Evolutionary conservation across 2,113 vertebrate species (phyloP).

Genomic region (Porphyrio hochstetteri): DNA sequence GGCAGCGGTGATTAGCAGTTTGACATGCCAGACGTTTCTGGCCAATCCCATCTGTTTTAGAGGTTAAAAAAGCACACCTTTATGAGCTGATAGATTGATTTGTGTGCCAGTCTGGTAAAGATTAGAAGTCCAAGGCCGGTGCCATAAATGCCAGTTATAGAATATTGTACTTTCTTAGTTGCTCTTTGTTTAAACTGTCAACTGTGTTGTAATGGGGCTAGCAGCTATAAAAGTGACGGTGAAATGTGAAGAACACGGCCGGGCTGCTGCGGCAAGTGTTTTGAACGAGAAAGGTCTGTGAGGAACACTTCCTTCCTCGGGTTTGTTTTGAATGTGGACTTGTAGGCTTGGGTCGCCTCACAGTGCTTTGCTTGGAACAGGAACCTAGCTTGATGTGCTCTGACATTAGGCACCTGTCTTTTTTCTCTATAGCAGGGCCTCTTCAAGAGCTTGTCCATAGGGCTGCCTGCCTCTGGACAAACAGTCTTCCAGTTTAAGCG

Average conservation of each 20-base stretch:
- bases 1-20: slow-evolving; percentile 85
- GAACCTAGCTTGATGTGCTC: background rate
- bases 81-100: slow-evolving; percentile 97
- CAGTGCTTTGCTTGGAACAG: background rate
- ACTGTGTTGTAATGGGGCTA: slow-evolving; percentile 67
- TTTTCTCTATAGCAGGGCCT: background rate
- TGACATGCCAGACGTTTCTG: slow-evolving; percentile 93
- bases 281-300: background rate
- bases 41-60: slow-evolving; percentile 91
- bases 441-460: background rate
- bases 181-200: slow-evolving; percentile 75
- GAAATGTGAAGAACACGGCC: background rate
- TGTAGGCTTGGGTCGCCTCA: background rate
- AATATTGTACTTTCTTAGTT: slow-evolving; percentile 72
- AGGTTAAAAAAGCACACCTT: slow-evolving; percentile 94
- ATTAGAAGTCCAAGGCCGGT: slow-evolving; percentile 94
- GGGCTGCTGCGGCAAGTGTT: background rate
- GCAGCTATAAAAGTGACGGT: slow-evolving; percentile 43
- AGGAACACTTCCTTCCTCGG: background rate
- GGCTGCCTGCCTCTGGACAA: background rate
- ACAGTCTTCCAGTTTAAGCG: background rate
- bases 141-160: slow-evolving; percentile 84
- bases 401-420: accelerated
- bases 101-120: slow-evolving; percentile 90
- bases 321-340: background rate